Percentiles rank a stretch among this genome's conserved stretches.
Conservation (phyloP, 2,797 vertebrate genomes). For the Spinibarbus caldwelli region DNA sequence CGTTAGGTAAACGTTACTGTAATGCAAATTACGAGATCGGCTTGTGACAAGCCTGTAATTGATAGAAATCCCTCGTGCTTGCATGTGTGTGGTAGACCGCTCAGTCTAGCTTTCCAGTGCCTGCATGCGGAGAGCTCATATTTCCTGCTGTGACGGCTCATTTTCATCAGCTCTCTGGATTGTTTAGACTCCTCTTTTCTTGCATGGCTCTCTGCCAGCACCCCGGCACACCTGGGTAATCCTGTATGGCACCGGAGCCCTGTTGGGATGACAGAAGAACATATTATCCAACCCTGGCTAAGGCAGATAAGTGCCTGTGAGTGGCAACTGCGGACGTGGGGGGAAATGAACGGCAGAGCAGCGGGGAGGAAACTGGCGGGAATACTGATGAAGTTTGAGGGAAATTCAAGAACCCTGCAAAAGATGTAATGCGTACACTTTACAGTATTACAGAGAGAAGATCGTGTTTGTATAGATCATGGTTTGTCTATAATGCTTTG, state of each 20-base stretch:
- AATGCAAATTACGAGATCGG: constrained; percentile 25
- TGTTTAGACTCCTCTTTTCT: constrained; percentile 48
- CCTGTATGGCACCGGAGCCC: constrained; percentile 26
- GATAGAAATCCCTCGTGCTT: constrained; percentile 21
- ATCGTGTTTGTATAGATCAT: constrained; percentile 57
- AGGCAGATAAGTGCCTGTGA: constrained; percentile 54
- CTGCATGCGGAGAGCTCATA: constrained; percentile 42
- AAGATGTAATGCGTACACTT: constrained; percentile 45
- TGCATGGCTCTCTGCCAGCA: constrained; percentile 46
- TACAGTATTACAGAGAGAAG: constrained; percentile 34
- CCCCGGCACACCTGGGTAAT: constrained; percentile 38
- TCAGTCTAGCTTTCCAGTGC: constrained; percentile 21
- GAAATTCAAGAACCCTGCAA: constrained; percentile 47
- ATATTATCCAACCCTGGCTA: constrained; percentile 50
- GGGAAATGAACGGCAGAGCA: constrained; percentile 44
- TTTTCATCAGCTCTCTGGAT: constrained; percentile 37
- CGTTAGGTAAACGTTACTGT: constrained; percentile 5
- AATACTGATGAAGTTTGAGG: constrained; percentile 56
- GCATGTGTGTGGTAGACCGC: constrained; percentile 27
- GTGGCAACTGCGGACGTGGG: constrained; percentile 38
- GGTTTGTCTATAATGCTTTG: constrained; percentile 28
- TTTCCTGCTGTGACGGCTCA: constrained; percentile 29
- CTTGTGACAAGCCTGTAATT: constrained; percentile 33
- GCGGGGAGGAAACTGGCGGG: constrained; percentile 36
- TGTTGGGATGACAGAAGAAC: constrained; percentile 42